Base-by-base conservation (phyloP, 2,888 invertebrate genomes). In the Dorcus hopei region DNA sequence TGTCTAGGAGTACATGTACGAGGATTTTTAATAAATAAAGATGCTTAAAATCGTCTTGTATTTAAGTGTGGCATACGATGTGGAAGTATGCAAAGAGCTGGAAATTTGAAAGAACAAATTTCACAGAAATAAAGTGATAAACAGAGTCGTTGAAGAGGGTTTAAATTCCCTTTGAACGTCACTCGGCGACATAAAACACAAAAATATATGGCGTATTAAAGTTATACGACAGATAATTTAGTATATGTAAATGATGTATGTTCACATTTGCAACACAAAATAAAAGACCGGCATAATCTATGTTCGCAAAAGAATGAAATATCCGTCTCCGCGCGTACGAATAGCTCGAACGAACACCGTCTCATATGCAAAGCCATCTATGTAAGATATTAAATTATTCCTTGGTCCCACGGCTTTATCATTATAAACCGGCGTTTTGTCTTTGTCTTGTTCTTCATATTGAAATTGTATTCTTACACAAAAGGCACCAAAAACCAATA, bases 341-440 rank as follows among this genome's bases (percentile, higher is more conserved):
- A 45, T 45, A 45, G 23, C 45, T 11, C 19, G 14, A 45, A 52
- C 52, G 42, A 39, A 41, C 38, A 39, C 40, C 23, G 42, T 23
- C 26, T 16, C 40, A 14, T 14, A 41, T 26, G 41, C 40, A 26
- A 38, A 52, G 38, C 52, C 23, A 41, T 52, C 52, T 41, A 52
- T 19, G 14, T 45, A 45, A 45, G 45, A 45, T 45, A 66, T 66
- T 63, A 63, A 62, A 64, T 66, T 65, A 65, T 63, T 57, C 59
- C 50, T 58, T 58, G 58, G 58, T 63, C 51, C 61, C 51, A 49
- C 58, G 59, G 63, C 63, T 63, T 63, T 65, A 65, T 65, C 63
- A 65, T 63, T 61, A 66, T 62, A 65, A 63, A 61, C 55, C 59
- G 58, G 59, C 61, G 63, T 58, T 63, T 65, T 63, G 65, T 62